A percentile compares a stretch with the other conserved stretches of the same genome.
Conservation (phyloP, 1,140 invertebrate species). For the Probaryconus sp. region DNA sequence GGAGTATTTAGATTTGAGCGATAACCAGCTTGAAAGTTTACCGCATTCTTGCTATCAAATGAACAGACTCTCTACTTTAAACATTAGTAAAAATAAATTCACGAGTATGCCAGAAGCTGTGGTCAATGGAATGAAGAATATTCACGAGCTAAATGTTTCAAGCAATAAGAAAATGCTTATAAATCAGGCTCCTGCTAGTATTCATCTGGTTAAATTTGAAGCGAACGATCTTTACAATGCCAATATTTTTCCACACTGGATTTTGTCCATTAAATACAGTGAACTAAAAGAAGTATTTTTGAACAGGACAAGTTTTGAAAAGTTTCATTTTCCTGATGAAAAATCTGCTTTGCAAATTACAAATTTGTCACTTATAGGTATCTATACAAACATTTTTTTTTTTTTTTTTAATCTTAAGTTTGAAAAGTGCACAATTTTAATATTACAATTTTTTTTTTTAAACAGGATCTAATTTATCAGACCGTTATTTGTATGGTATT, state of each 20-base stretch:
- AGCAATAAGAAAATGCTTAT: constrained; percentile 45
- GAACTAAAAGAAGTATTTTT: constrained; percentile 50
- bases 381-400: too few relatives aligned
- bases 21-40: constrained; percentile 52
- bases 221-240: constrained; percentile 36
- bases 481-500: constrained; percentile 44
- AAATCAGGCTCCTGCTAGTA: constrained; percentile 43
- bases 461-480: constrained; percentile 47
- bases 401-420: too few relatives aligned
- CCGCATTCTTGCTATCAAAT: constrained; percentile 49
- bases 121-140: constrained; percentile 54
- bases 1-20: constrained; percentile 52
- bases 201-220: constrained; percentile 53
- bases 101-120: constrained; percentile 59
- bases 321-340: constrained; percentile 22
- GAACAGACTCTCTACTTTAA: constrained; percentile 46
- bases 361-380: constrained; percentile 50
- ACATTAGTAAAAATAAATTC: constrained; percentile 49
- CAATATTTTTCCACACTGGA: constrained; percentile 63
- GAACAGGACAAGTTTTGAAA: constrained; percentile 54
- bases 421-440: too few relatives aligned
- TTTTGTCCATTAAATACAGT: constrained; percentile 51
- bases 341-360: constrained; percentile 32
- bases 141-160: constrained; percentile 58
- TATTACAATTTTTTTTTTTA: too few relatives aligned